Conservation (phyloP, 2,113 vertebrate genomes). For the Urocolius indicus region DNA sequence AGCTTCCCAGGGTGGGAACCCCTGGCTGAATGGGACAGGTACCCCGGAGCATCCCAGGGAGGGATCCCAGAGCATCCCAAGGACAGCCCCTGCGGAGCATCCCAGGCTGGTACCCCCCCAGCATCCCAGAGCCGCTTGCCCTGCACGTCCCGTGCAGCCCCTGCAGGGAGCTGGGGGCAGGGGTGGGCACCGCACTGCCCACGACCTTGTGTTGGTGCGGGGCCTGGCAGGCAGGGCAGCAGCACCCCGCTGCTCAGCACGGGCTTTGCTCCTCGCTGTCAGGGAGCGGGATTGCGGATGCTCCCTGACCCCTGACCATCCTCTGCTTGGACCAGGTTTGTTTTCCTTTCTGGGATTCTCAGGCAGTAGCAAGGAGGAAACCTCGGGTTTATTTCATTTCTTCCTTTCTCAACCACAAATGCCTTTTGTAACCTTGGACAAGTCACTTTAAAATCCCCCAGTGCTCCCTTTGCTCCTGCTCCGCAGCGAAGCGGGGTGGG, state of each 20-base stretch:
- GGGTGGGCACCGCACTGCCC: neutral
- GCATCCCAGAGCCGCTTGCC: neutral
- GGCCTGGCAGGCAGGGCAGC: neutral
- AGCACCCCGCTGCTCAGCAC: neutral
- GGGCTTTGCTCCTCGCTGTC: no score
- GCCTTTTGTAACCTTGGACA: constrained; percentile 49
- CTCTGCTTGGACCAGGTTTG: neutral
- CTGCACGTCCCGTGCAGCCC: neutral
- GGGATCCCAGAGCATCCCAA: neutral
- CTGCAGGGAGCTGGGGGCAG: neutral
- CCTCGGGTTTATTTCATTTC: neutral
- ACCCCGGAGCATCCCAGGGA: neutral
- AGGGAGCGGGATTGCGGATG: neutral
- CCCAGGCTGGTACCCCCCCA: neutral
- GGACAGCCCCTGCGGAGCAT: neutral
- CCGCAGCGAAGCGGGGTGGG: neutral
- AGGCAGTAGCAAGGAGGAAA: neutral
- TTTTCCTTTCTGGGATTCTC: neutral
- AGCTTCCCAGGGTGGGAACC: neutral
- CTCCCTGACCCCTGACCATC: neutral
- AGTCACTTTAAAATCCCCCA: neutral
- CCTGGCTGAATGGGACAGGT: neutral
- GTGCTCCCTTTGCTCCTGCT: neutral
- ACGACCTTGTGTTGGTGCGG: constrained; percentile 9
- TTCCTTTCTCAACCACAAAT: neutral